These are phyloP conservation scores for Lipophrys pholis DNA, from an alignment of 2,113 vertebrate species.

Conservation along the genomic window DNA sequence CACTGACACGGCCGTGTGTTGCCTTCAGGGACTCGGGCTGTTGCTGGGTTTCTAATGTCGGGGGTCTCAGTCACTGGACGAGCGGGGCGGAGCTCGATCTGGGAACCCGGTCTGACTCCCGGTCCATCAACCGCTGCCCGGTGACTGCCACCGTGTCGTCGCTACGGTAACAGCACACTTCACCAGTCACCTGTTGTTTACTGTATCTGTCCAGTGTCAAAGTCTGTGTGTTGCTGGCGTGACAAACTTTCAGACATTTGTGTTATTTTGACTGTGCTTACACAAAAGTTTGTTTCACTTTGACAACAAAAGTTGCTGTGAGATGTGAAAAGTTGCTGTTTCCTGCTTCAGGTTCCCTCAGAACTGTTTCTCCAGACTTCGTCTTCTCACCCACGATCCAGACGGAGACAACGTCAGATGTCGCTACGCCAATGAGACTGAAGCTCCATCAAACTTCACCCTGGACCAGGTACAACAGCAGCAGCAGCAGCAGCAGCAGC, in stretches of 20 bases:
- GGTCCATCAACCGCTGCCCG: slow-evolving; percentile 74
- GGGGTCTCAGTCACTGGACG: slow-evolving; percentile 49
- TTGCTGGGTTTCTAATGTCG: slow-evolving; percentile 74
- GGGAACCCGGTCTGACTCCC: slow-evolving; percentile 76
- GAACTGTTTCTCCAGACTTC: slow-evolving; percentile 74
- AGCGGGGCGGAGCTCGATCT: slow-evolving; percentile 59
- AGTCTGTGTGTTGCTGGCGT: too few relatives aligned
- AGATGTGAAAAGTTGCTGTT: neutral
- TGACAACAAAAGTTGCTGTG: neutral
- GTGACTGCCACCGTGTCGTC: slow-evolving; percentile 68
- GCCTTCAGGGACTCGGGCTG: slow-evolving; percentile 66
- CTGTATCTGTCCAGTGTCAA: too few relatives aligned
- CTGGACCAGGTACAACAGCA: slow-evolving; percentile 75
- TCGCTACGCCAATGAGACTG: slow-evolving; percentile 8
- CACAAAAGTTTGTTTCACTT: too few relatives aligned
- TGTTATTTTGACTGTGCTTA: too few relatives aligned
- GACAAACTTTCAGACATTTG: too few relatives aligned
- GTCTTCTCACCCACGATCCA: slow-evolving; percentile 78
- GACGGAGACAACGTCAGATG: slow-evolving; percentile 80
- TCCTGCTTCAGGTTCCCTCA: slow-evolving; percentile 73
- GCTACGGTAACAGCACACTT: slow-evolving; percentile 49
- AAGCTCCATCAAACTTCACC: slow-evolving; percentile 44
- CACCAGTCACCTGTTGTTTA: too few relatives aligned
- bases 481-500: too few relatives aligned
- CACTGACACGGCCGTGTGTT: too few relatives aligned